Percentiles rank a stretch among this genome's conserved stretches.
Conservation (phyloP, 2,797 vertebrate genomes). For the Geotrypetes seraphini region DNA sequence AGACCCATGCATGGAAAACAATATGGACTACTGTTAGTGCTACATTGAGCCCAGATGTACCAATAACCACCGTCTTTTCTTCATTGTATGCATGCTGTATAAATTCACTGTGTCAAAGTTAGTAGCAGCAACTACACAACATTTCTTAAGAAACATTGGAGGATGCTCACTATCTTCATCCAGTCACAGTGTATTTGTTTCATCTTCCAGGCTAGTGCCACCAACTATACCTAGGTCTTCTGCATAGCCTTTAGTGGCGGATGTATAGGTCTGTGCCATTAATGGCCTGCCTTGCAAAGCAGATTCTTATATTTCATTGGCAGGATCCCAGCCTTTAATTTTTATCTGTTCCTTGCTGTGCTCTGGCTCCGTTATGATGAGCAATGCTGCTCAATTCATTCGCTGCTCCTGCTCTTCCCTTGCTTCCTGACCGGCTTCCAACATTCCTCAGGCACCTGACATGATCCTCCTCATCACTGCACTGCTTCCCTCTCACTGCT, state of each 20-base stretch:
- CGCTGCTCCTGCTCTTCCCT: too few relatives aligned
- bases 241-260: conserved; percentile 85
- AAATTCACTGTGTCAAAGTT: conserved; percentile 55
- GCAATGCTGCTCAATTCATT: too few relatives aligned
- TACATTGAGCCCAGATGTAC: conserved; percentile 24
- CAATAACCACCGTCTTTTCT: conserved; percentile 14
- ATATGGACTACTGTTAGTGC: conserved; percentile 28
- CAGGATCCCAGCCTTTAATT: too few relatives aligned
- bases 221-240: conserved; percentile 90
- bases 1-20: conserved; percentile 29
- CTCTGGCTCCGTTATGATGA: too few relatives aligned
- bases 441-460: too few relatives aligned
- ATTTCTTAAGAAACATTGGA: conserved; percentile 70
- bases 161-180: conserved; percentile 95
- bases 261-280: too few relatives aligned
- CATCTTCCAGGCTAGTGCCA: conserved; percentile 79
- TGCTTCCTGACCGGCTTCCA: too few relatives aligned
- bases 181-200: conserved; percentile 71
- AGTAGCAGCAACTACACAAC: conserved; percentile 76
- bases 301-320: too few relatives aligned
- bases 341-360: too few relatives aligned
- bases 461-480: too few relatives aligned
- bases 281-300: too few relatives aligned
- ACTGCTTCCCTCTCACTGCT: too few relatives aligned
- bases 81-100: not conserved